Base-by-base conservation (phyloP, 2,113 vertebrate genomes). In the Chlorodrepanis virens region DNA sequence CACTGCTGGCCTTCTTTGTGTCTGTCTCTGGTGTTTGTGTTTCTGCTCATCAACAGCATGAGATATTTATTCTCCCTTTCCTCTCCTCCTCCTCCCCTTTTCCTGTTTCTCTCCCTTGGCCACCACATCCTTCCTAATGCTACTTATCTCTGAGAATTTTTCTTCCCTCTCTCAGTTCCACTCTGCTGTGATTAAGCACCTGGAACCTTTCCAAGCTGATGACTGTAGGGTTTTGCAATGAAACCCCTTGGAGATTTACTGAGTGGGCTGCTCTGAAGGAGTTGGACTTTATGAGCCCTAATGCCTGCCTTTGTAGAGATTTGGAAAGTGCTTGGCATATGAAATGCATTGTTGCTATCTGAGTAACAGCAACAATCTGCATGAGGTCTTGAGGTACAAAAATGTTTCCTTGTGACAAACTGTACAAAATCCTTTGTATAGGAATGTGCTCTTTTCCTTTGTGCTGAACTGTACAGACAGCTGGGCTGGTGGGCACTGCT, bases 51-150 rank as follows among this genome's bases (percentile, higher is more conserved):
- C 59, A 50, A 2, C 68, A 90, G 60, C 0, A 0, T 37, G 90
- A 96, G 76, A 56, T 22, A 21, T 60, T 93, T 91, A 42, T 80
- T 67, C 64, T 78, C n/a, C 49, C 77, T 93, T 83, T 95, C 89
- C 84, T 87, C 63, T 93, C 67, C 72, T 94, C 95, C 91, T 96
- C 95, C 84, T 95, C 67, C 82, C 82, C 64, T 92, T 94, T 92
- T 95, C 95, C 94, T 94, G 79, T 96, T 89, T 87, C 85, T 84
- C 61, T 92, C 61, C 40, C 80, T 89, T 2, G 5, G 71, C 65
- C 44, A 59, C 94, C 71, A 88, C 78, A 86, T 97, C 93, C 86
- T 96, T 96, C 86, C 90, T 84, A 21, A 21, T 17, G 60, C 64
- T 52, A 75, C 93, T 92, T 92, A 76, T 91, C 82, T 25, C 10